phyloP scores from a whole-genome alignment of 1,140 invertebrate species.

The Akabosia matsudoensis region DNA sequence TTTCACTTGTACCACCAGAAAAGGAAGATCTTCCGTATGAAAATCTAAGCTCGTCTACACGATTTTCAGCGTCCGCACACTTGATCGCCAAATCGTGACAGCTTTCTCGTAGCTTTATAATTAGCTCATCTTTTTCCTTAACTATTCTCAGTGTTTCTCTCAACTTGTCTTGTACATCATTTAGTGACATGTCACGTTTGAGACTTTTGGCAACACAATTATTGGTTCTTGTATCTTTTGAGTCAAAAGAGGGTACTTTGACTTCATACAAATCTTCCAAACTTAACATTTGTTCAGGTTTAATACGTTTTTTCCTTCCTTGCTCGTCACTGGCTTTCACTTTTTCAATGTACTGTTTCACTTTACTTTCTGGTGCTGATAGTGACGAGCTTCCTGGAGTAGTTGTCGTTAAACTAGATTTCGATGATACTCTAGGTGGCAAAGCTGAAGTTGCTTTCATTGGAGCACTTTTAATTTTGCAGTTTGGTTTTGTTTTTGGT shows the following conservation, averaged over 20 bases:
- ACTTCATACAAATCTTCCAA: constrained; percentile 16
- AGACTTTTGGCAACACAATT: neutral
- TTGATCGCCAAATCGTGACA: constrained; percentile 17
- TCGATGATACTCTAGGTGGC: neutral
- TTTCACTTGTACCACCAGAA: neutral
- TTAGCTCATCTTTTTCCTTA: constrained; percentile 21
- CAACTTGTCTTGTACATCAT: constrained; percentile 1
- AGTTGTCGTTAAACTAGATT: neutral
- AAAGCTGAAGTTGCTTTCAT: neutral
- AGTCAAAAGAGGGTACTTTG: neutral
- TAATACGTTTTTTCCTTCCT: neutral
- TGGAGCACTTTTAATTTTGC: neutral
- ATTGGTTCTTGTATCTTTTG: neutral
- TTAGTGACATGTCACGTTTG: neutral
- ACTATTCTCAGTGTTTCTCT: constrained; percentile 10
- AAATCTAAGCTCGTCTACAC: constrained; percentile 18
- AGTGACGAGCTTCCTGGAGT: neutral
- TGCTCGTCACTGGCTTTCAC: constrained; percentile 19
- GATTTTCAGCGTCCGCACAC: constrained; percentile 25
- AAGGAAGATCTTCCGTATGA: neutral
- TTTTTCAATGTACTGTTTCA: constrained; percentile 19
- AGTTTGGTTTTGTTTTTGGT: neutral
- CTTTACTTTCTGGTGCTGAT: constrained; percentile 13
- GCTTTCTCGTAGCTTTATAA: constrained; percentile 17
- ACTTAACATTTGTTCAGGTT: constrained; percentile 16